phyloP scores from a whole-genome alignment of 2,888 invertebrate genomes.

The Aporophyla lueneburgensis region DNA sequence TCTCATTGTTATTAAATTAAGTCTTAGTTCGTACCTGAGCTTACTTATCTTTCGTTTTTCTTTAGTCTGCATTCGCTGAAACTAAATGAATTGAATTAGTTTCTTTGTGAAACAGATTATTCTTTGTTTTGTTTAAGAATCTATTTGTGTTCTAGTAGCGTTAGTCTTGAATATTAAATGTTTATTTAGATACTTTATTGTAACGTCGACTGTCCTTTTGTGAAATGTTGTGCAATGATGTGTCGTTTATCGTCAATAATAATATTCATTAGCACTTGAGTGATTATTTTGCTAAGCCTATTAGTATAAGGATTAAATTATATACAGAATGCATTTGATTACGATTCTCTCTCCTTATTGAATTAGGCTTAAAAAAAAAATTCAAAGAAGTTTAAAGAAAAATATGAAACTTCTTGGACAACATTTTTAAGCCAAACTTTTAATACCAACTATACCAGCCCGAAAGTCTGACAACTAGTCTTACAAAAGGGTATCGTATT shows the following conservation, averaged over 20 bases:
- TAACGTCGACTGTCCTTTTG: not conserved
- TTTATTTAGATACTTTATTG: not conserved
- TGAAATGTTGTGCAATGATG: too few relatives aligned
- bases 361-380: too few relatives aligned
- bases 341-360: too few relatives aligned
- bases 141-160: not conserved
- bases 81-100: constrained; percentile 24
- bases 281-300: too few relatives aligned
- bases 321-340: too few relatives aligned
- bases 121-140: constrained; percentile 19
- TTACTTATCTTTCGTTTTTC: constrained; percentile 26
- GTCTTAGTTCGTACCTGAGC: constrained; percentile 18
- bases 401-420: not conserved
- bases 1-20: constrained; percentile 54
- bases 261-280: too few relatives aligned
- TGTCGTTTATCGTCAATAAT: too few relatives aligned
- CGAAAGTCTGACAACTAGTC: too few relatives aligned
- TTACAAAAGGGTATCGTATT: too few relatives aligned
- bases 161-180: not conserved
- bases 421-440: not conserved
- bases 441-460: not conserved
- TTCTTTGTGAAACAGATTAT: constrained; percentile 15
- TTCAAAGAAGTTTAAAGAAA: not conserved
- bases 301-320: too few relatives aligned
- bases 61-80: not conserved